These are phyloP conservation scores for Tiphia femorata DNA, from an alignment of 2,888 invertebrate genomes.

Conservation along the genomic window DNA sequence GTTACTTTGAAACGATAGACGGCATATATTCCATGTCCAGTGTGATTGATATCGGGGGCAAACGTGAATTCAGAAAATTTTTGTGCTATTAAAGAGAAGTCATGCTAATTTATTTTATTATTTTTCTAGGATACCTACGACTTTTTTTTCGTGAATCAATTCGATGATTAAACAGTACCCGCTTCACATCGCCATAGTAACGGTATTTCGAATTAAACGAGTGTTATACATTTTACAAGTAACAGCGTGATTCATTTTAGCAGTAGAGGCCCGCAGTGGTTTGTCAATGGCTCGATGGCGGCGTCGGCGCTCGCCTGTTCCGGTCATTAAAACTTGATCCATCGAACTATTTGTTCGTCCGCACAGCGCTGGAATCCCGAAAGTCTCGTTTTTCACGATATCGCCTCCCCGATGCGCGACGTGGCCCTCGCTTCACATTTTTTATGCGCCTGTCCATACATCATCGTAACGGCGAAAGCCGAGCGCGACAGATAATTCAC, in stretches of 20 bases:
- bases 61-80: no score
- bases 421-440: slow-evolving; percentile 47
- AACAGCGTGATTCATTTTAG: slow-evolving; percentile 49
- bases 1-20: slow-evolving; percentile 5
- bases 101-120: no score
- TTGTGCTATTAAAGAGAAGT: no score
- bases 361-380: slow-evolving; percentile 50
- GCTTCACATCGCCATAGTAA: no score
- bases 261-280: slow-evolving; percentile 43
- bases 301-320: slow-evolving; percentile 50
- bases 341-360: slow-evolving; percentile 54
- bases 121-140: no score
- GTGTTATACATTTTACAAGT: no score
- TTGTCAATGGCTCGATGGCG: slow-evolving; percentile 56
- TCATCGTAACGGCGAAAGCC: slow-evolving; percentile 51
- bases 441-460: slow-evolving; percentile 45
- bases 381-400: slow-evolving; percentile 54
- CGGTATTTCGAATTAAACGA: no score
- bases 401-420: slow-evolving; percentile 46
- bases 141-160: no score
- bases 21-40: not conserved
- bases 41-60: no score
- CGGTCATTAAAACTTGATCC: slow-evolving; percentile 56
- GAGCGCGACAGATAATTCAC: slow-evolving; percentile 48
- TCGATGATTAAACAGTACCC: no score